Evolutionary conservation across 2,888 invertebrate genomes (phyloP), one percentile per base, ranked within the genome.

Genomic region (Sinohyriopsis cumingii): DNA sequence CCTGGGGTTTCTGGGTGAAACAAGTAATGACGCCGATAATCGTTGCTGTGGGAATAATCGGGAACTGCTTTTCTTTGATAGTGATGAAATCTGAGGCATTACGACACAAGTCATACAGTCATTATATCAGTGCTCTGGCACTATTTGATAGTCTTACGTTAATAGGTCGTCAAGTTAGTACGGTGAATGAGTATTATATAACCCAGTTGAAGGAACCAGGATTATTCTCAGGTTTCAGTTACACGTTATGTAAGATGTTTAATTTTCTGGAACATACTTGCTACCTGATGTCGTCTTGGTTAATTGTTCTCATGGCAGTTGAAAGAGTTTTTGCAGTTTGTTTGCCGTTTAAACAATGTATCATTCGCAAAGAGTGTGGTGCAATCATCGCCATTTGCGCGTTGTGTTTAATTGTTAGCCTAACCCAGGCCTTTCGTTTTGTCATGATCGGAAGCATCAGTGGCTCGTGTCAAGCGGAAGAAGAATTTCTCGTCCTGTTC

Each of bases 261-360:
- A 81, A 84, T 59, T 89, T 86, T 67, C 56, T 80, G 1, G 84
- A 85, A 63, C 80, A 84, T 68, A 81, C 86, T 24, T 83, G 84
- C 66, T 86, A 85, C 67, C 73, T 88, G 15, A 87, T 88, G 84
- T 86, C 86, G 7, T 83, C 86, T 3, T 88, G 88, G 87, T 75
- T 88, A n/a, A 83, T 88, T n/a, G 87, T 88, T 22, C 82, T 85
- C 54, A 85, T 89, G 85, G 86, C 88, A 1, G 55, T 84, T 22
- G 89, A 89, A 67, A 72, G 89, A 12, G 76, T 87, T 28, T 75
- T 87, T 33, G 88, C 87, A 18, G 86, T 88, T 18, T 85, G 84
- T 71, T 83, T 83, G 65, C 89, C 89, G 3, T 87, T 88, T 75
- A 83, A 81, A 67, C 85, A 83, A 62, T 73, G 82, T 59, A 63